These are phyloP conservation scores for Polyommatus icarus DNA, from an alignment of 2,888 invertebrate species.

Conservation along the genomic window DNA sequence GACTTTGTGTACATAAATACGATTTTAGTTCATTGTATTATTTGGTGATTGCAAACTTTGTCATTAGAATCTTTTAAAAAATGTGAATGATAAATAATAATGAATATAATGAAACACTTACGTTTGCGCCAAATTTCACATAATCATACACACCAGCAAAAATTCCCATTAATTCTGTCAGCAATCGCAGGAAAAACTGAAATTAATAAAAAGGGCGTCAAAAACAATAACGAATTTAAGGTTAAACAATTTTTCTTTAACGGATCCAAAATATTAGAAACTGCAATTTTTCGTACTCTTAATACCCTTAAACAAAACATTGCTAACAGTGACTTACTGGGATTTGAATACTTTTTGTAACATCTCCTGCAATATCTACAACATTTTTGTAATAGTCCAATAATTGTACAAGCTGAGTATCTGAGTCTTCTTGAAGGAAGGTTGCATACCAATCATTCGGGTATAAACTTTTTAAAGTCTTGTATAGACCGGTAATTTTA, in stretches of 20 bases:
- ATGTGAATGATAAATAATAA: too few species aligned
- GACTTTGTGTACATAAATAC: too few species aligned
- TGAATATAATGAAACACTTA: neutral
- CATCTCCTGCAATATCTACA: neutral
- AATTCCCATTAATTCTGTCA: conserved; percentile 11
- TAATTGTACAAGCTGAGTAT: neutral
- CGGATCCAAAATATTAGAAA: too few species aligned
- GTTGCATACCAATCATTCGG: neutral
- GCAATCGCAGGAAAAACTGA: neutral
- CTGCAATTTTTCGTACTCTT: too few species aligned
- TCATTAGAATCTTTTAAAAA: too few species aligned
- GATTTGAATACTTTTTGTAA: neutral
- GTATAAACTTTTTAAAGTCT: neutral
- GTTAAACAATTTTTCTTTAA: too few species aligned
- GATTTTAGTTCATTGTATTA: too few species aligned
- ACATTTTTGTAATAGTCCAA: neutral
- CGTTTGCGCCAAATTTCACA: neutral
- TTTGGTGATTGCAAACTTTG: too few species aligned
- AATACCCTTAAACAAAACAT: too few species aligned
- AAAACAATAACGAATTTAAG: neutral
- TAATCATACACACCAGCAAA: conserved; percentile 1
- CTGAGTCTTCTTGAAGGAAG: neutral
- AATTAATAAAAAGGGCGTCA: neutral
- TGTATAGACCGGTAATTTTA: neutral
- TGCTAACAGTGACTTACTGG: conserved; percentile 1